phyloP scores from a whole-genome alignment of 2,888 invertebrate species.

The Drosophila lutescens region DNA sequence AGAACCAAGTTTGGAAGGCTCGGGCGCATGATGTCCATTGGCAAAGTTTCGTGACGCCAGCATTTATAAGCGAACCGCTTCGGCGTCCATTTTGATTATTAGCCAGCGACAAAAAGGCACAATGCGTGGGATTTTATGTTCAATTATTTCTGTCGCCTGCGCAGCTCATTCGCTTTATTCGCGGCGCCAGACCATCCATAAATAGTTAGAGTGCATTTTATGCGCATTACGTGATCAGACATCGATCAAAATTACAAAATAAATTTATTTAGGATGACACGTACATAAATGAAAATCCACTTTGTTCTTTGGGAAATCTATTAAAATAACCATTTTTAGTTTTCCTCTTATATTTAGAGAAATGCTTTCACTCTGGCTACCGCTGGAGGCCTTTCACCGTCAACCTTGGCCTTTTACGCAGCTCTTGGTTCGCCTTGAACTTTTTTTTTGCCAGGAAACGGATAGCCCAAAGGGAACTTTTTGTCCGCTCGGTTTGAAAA shows the following conservation, averaged over 20 bases:
- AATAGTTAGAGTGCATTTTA: constrained; percentile 16
- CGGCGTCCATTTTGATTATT: constrained; percentile 77
- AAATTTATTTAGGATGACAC: no score
- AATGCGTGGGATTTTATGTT: constrained; percentile 49
- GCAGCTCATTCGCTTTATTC: constrained; percentile 12
- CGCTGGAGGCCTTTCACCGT: neutral
- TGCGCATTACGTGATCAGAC: neutral
- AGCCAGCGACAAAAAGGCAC: constrained; percentile 42
- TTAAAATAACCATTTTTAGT: no score
- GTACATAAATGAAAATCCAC: no score
- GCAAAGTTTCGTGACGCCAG: constrained; percentile 73
- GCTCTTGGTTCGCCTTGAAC: constrained; percentile 36
- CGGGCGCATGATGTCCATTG: constrained; percentile 71
- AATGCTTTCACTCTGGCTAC: no score
- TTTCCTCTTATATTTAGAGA: neutral
- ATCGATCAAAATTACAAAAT: neutral
- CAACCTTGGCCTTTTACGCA: constrained; percentile 33
- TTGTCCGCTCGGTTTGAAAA: constrained; percentile 24
- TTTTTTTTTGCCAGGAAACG: constrained; percentile 13
- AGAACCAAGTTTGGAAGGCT: constrained; percentile 36
- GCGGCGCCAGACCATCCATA: constrained; percentile 37
- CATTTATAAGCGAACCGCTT: constrained; percentile 68
- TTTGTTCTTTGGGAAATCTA: no score
- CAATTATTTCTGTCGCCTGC: constrained; percentile 24
- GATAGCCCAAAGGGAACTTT: constrained; percentile 10